Percentiles rank a stretch among this genome's conserved stretches.
Evolutionary conservation across 2,113 vertebrate species (phyloP).

Genomic region (Coregonus clupeaformis): DNA sequence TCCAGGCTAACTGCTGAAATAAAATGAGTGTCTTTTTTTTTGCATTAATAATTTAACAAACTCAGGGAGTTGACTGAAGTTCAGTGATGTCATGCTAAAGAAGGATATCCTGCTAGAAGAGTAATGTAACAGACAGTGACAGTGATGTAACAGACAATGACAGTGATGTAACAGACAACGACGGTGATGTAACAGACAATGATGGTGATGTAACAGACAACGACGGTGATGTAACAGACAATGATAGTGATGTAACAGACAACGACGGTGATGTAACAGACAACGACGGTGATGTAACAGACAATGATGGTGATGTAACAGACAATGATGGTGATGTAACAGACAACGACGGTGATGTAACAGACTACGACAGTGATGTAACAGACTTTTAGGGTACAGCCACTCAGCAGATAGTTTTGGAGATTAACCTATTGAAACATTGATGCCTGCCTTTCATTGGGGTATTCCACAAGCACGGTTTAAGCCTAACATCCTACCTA

Average conservation of each 20-base stretch:
- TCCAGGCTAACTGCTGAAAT: too few species aligned
- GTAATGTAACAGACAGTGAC: too few species aligned
- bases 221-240: not conserved
- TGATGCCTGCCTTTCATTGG: not conserved
- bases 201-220: not conserved
- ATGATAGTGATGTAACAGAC: too few species aligned
- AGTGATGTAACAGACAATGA: too few species aligned
- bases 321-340: too few species aligned
- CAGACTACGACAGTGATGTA: not conserved
- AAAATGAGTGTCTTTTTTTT: too few species aligned
- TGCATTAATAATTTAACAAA: not conserved
- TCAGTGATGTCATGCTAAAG: not conserved
- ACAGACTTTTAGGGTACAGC: not conserved
- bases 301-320: not conserved
- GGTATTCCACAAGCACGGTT: not conserved
- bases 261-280: too few species aligned
- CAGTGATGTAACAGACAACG: not conserved
- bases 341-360: too few species aligned
- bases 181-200: not conserved
- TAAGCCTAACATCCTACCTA: not conserved
- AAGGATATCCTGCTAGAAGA: not conserved
- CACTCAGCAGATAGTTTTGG: not conserved
- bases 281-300: too few species aligned
- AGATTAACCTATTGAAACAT: not conserved
- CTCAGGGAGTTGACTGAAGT: not conserved